Conservation (phyloP, 1,140 invertebrate genomes). For the Temnothorax nylanderi region DNA sequence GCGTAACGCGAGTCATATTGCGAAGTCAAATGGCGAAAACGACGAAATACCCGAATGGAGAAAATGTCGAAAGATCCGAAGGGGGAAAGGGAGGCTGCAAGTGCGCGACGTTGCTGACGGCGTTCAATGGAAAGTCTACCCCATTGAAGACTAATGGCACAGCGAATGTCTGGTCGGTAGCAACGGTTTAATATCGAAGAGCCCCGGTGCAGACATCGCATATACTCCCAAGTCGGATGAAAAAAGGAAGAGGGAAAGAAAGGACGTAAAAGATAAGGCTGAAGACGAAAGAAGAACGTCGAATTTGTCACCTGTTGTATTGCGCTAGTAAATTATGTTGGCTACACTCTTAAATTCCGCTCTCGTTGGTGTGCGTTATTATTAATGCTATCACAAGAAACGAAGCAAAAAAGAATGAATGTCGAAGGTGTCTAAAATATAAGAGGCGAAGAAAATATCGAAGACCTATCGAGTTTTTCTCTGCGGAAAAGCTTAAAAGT, state of each 20-base stretch:
- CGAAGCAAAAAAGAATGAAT: constrained; percentile 15
- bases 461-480: background rate
- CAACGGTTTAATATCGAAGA: constrained; percentile 25
- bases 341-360: background rate
- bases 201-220: background rate
- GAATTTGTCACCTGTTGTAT: constrained; percentile 17
- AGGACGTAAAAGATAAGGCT: background rate
- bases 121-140: constrained; percentile 41
- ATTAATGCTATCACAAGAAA: background rate
- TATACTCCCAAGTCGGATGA: background rate
- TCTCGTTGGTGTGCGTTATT: background rate
- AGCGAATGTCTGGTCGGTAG: constrained; percentile 28
- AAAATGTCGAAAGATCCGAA: background rate
- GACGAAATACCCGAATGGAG: constrained; percentile 3
- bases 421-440: background rate
- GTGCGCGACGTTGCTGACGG: background rate
- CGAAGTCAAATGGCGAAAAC: constrained; percentile 32
- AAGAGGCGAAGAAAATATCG: background rate
- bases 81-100: background rate
- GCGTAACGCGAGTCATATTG: constrained; percentile 7
- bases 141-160: constrained; percentile 42
- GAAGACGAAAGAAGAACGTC: background rate
- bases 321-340: background rate
- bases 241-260: background rate
- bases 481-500: constrained; percentile 1